These are phyloP conservation scores for Neuroscelio doddi DNA, from an alignment of 2,888 invertebrate genomes.

Conservation along the genomic window DNA sequence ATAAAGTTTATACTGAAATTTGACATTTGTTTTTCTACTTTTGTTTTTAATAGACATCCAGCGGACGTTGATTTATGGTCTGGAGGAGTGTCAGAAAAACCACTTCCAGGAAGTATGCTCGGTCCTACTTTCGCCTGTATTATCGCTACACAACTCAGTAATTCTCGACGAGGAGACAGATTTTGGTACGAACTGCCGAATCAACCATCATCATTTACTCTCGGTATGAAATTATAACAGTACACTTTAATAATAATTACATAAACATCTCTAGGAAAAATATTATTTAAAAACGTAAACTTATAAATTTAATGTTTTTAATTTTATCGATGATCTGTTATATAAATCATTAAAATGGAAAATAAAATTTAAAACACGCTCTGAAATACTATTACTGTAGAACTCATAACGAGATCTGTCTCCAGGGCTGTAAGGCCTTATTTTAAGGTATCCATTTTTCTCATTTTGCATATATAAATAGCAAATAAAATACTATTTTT, in stretches of 20 bases:
- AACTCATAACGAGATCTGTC: too few relatives aligned
- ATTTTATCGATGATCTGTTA: too few relatives aligned
- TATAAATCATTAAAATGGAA: too few relatives aligned
- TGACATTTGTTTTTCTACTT: not conserved
- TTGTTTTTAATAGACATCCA: constrained; percentile 79
- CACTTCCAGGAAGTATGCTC: constrained; percentile 92
- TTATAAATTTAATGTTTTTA: too few relatives aligned
- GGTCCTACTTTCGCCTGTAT: constrained; percentile 96
- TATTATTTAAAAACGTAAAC: too few relatives aligned
- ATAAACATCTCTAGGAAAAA: too few relatives aligned
- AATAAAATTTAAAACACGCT: too few relatives aligned
- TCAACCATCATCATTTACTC: constrained; percentile 92
- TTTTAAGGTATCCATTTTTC: too few relatives aligned
- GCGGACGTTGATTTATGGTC: constrained; percentile 96
- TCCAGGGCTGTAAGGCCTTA: too few relatives aligned
- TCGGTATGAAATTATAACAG: constrained; percentile 66
- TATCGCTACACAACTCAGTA: constrained; percentile 94
- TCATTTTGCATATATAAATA: too few relatives aligned
- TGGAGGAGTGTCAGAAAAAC: constrained; percentile 92
- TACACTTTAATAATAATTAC: not conserved
- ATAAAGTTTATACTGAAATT: not conserved
- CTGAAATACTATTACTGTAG: too few relatives aligned
- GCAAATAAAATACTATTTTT: too few relatives aligned
- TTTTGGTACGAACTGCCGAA: constrained; percentile 96
- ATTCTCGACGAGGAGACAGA: constrained; percentile 90